phyloP scores from a whole-genome alignment of 2,888 invertebrate species.

The Ellobium chinense region DNA sequence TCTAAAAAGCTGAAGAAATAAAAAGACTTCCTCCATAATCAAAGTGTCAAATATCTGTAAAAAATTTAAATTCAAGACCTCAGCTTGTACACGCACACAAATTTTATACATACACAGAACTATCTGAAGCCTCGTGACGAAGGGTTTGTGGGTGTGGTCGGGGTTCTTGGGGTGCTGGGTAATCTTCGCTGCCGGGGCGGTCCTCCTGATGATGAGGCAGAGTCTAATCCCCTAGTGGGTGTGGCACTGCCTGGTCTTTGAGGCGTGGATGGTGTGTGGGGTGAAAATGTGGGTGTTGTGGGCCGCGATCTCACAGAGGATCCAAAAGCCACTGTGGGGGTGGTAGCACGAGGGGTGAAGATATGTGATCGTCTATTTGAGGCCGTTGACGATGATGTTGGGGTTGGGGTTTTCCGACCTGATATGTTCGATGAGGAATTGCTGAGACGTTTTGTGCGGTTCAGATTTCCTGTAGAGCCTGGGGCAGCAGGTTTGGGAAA shows the following conservation, averaged over 20 bases:
- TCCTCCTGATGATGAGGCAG: slow-evolving; percentile 13
- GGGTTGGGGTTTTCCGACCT: slow-evolving; percentile 52
- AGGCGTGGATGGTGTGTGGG: slow-evolving; percentile 54
- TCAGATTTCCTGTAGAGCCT: slow-evolving; percentile 72
- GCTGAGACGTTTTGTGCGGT: slow-evolving; percentile 66
- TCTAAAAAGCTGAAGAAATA: no score
- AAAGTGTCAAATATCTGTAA: no score
- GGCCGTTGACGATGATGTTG: slow-evolving; percentile 34
- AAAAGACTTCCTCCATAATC: no score
- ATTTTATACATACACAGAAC: not conserved
- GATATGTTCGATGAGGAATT: slow-evolving; percentile 67
- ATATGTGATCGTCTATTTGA: slow-evolving; percentile 51
- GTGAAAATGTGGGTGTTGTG: slow-evolving; percentile 62
- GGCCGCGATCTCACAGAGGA: slow-evolving; percentile 57
- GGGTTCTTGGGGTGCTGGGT: slow-evolving; percentile 52
- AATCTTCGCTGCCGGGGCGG: slow-evolving; percentile 55
- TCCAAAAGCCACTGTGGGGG: slow-evolving; percentile 62
- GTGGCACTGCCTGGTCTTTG: slow-evolving; percentile 54
- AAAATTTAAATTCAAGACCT: no score
- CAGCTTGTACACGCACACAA: no score
- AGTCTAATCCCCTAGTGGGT: slow-evolving; percentile 46
- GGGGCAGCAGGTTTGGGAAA: no score
- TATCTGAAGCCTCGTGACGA: slow-evolving; percentile 44
- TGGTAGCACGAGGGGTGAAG: slow-evolving; percentile 63
- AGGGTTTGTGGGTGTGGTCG: slow-evolving; percentile 58